Evolutionary conservation across 1,140 invertebrate species (phyloP), one percentile per base, ranked within the genome.

Genomic region (Solenopsis fugax): DNA sequence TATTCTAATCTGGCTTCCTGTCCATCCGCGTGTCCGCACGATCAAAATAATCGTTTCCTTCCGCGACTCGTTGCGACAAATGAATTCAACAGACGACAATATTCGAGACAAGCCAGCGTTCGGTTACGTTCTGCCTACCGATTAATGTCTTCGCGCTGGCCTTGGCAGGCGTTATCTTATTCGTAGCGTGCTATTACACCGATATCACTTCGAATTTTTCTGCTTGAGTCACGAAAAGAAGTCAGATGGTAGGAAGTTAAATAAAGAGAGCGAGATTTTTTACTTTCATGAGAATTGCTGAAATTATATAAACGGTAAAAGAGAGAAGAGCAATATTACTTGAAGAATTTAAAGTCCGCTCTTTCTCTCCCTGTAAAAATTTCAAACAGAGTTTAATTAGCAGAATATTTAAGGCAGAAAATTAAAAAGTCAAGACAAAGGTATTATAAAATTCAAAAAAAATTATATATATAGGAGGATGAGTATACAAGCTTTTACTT

Each of bases 151-250:
- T 48, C 50, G 45, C 72, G 37, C 45, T 45, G 60, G 24, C 87
- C 86, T 89, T 89, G 88, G 76, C 54, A 71, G 58, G 16, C 45
- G 50, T 90, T 90, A 90, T 90, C 86, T 90, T 87, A 89, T 87
- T 89, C 89, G 75, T 65, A 56, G 50, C 12, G 7, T 54, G 67
- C 4, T 60, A 77, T 87, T 65, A 89, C 75, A 64, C 34, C 29
- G 60, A 76, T 87, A 84, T 82, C 58, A n/a, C 34, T 45, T 21
- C 12, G 52, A 60, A 65, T 29, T 77, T 34, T 62, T 77, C 34
- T 86, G n/a, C 16, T 18, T 13, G 65, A 58, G 71, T 50, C 18
- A 21, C 41, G 16, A 80, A 21, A 67, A 62, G 37, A 62, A 65
- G 5, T 0, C 16, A 16, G 5, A 50, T 10, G 48, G 21, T 24